A percentile compares a stretch with the other conserved stretches of the same genome.
Evolutionary conservation across 2,888 invertebrate species (phyloP).

Genomic region (Clunio marinus): DNA sequence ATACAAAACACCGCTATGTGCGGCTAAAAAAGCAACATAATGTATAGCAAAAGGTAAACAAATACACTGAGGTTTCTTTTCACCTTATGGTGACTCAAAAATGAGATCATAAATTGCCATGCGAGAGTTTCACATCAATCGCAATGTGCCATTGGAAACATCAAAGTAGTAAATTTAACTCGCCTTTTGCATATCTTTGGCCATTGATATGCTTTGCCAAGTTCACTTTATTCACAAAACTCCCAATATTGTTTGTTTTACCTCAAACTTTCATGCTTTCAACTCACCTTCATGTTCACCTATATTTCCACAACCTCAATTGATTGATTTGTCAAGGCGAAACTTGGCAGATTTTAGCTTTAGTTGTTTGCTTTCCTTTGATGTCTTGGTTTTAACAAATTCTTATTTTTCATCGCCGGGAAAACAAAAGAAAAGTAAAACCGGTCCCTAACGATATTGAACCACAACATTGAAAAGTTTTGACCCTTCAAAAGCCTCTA

Average conservation of each 20-base stretch:
- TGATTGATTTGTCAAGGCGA: slow-evolving; percentile 33
- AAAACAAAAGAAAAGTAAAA: not conserved
- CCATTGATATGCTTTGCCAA: not conserved
- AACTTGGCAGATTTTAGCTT: slow-evolving; percentile 8
- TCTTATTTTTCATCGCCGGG: not conserved
- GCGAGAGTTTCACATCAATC: slow-evolving; percentile 23
- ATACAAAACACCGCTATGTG: slow-evolving; percentile 21
- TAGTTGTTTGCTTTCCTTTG: not conserved
- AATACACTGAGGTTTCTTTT: not conserved
- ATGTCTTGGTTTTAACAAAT: not conserved
- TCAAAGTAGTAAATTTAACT: slow-evolving; percentile 3
- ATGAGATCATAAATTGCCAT: slow-evolving; percentile 32
- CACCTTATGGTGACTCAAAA: slow-evolving; percentile 31
- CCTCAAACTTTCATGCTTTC: too few species aligned
- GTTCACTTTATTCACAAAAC: not conserved
- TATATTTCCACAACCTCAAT: slow-evolving; percentile 6
- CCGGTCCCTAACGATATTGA: too few species aligned
- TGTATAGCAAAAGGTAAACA: slow-evolving; percentile 6
- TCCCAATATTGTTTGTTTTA: not conserved
- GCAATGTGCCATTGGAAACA: slow-evolving; percentile 11
- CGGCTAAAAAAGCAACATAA: not conserved
- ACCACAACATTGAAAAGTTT: not conserved
- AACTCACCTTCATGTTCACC: too few species aligned
- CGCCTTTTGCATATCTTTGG: not conserved
- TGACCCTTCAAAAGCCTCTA: not conserved